A percentile compares a stretch with the other conserved stretches of the same genome.
phyloP scores from a whole-genome alignment of 1,140 invertebrate genomes.

The Drosophila mojavensis region DNA sequence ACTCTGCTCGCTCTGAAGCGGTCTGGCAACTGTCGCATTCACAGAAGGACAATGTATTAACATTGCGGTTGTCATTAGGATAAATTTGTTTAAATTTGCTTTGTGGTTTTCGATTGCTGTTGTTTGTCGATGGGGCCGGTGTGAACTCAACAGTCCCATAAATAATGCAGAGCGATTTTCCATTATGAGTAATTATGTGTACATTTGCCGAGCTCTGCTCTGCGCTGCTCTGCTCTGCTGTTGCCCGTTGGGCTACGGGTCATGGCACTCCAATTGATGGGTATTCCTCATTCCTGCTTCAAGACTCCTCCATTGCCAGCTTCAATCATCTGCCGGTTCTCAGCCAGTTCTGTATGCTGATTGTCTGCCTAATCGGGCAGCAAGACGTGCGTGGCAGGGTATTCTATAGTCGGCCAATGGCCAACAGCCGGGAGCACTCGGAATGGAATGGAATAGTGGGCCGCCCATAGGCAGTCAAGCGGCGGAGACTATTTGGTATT shows the following conservation, averaged over 20 bases:
- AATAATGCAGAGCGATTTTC: constrained; percentile 32
- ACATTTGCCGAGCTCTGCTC: constrained; percentile 3
- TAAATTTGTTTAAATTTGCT: constrained; percentile 61
- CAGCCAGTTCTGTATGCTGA: background rate
- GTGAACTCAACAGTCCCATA: constrained; percentile 16
- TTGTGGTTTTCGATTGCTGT: constrained; percentile 37
- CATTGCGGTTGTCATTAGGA: constrained; percentile 31
- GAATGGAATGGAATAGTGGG: no score
- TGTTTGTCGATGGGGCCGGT: constrained; percentile 5
- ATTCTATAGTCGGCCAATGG: background rate
- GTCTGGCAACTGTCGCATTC: constrained; percentile 27
- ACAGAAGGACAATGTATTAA: constrained; percentile 42
- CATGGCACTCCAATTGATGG: background rate
- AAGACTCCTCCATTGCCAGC: background rate
- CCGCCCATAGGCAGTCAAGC: constrained; percentile 24
- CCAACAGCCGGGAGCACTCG: background rate
- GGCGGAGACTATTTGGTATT: constrained; percentile 27
- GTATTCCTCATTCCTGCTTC: background rate
- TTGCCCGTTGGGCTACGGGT: no score
- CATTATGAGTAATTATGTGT: constrained; percentile 39
- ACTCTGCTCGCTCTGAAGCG: constrained; percentile 50
- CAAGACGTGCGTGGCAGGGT: constrained; percentile 15
- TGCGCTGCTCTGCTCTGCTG: no score
- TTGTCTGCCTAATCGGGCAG: constrained; percentile 44
- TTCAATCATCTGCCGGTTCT: constrained; percentile 8